A percentile compares a stretch with the other conserved stretches of the same genome.
Evolutionary conservation across 2,797 vertebrate genomes (phyloP).

Genomic region (Heterohyrax brucei): DNA sequence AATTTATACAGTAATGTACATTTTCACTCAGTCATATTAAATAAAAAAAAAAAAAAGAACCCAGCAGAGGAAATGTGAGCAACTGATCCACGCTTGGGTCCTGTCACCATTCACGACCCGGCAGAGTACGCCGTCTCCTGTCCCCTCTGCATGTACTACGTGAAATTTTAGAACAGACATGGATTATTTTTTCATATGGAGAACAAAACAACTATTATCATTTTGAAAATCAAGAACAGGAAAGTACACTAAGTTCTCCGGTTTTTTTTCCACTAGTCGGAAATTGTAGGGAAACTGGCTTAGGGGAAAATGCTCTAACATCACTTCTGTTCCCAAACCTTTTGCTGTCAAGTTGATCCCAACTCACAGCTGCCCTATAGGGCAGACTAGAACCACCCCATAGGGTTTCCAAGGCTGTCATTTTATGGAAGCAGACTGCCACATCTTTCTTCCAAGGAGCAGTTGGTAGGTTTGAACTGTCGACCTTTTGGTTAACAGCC

Average conservation of each 20-base stretch:
- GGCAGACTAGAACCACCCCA: too few species aligned
- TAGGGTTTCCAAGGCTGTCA: too few species aligned
- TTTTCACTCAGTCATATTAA: too few species aligned
- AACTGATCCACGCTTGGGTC: too few species aligned
- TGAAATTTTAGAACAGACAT: not conserved
- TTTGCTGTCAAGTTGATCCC: too few species aligned
- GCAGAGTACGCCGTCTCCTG: not conserved
- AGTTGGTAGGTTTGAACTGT: too few species aligned
- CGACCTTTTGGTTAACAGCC: too few species aligned
- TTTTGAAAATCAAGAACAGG: constrained; percentile 17
- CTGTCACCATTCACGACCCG: not conserved
- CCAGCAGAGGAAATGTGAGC: not conserved
- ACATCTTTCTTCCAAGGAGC: too few species aligned
- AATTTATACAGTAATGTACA: too few species aligned
- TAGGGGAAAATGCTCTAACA: not conserved
- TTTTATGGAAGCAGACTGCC: too few species aligned
- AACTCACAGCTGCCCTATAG: too few species aligned
- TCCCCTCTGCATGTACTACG: not conserved
- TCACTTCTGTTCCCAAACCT: not conserved
- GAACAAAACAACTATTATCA: constrained; percentile 32
- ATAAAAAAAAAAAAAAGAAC: not conserved
- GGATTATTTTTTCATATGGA: not conserved
- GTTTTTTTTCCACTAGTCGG: not conserved
- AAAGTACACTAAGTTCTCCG: not conserved
- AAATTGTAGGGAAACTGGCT: not conserved